Percentiles rank a stretch among this genome's conserved stretches.
phyloP scores from a whole-genome alignment of 1,140 invertebrate species.

The Bombus ignitus region DNA sequence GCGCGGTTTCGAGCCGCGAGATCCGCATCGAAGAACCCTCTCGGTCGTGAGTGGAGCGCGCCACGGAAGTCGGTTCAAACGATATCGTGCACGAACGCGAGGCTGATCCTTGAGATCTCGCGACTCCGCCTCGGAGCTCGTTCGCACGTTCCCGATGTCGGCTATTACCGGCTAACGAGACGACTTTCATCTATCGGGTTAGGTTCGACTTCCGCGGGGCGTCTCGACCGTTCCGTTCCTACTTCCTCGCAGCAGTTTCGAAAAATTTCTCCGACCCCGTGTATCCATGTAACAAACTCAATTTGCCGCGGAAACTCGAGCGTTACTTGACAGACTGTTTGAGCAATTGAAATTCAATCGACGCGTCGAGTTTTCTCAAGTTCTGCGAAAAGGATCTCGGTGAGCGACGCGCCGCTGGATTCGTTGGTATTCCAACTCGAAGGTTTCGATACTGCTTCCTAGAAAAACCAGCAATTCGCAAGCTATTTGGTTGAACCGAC shows the following conservation, averaged over 20 bases:
- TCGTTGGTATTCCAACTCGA: too few species aligned
- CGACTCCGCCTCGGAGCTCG: conserved; percentile 23
- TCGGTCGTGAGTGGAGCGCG: background rate
- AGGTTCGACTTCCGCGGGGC: background rate
- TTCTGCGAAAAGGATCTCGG: background rate
- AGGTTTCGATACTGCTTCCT: too few species aligned
- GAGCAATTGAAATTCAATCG: background rate
- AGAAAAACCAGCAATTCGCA: too few species aligned
- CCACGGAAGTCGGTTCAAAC: background rate
- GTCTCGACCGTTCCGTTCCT: background rate
- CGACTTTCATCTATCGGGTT: conserved; percentile 16
- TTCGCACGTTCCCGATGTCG: conserved; percentile 17
- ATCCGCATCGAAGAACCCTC: conserved; percentile 1
- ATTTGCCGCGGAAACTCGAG: background rate
- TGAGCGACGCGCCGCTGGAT: too few species aligned
- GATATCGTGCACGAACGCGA: background rate
- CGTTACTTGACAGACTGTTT: too few species aligned
- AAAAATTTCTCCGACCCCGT: background rate
- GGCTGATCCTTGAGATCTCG: conserved; percentile 6
- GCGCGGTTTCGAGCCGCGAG: conserved; percentile 10
- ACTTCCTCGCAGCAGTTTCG: background rate
- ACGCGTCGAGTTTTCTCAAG: background rate
- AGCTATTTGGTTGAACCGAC: too few species aligned
- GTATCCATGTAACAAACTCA: conserved; percentile 7
- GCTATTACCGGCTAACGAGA: conserved; percentile 33